Conservation (phyloP, 1,140 invertebrate genomes). For the Drosophila kikkawai region DNA sequence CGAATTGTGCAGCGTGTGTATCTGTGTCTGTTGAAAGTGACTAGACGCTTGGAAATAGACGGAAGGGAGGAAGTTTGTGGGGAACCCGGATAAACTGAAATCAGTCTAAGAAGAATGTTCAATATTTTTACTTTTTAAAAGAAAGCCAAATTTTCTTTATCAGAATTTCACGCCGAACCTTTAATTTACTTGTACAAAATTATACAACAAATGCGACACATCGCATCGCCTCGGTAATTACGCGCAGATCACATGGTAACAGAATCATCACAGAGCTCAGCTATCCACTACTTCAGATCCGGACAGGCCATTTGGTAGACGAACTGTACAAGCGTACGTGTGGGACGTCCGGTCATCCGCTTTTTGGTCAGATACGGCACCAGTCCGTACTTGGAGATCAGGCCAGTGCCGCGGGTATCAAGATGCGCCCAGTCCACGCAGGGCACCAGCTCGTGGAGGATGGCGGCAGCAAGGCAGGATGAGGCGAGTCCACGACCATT, state of each 20-base stretch:
- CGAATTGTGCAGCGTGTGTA: conserved; percentile 8
- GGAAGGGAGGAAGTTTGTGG: not conserved
- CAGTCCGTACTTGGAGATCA: conserved; percentile 85
- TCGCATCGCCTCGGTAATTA: not conserved
- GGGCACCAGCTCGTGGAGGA: conserved; percentile 86
- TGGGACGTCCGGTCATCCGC: conserved; percentile 87
- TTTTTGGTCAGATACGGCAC: conserved; percentile 87
- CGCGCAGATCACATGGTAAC: conserved; percentile 13
- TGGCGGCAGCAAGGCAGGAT: conserved; percentile 89
- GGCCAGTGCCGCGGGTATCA: conserved; percentile 89
- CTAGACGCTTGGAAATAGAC: conserved; percentile 6
- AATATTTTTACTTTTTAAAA: not conserved
- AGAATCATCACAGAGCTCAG: not conserved
- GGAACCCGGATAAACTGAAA: conserved; percentile 2
- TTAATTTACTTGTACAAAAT: conserved; percentile 30
- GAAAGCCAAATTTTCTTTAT: not conserved
- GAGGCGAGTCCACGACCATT: conserved; percentile 86
- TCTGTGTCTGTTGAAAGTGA: not conserved
- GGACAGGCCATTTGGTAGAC: conserved; percentile 86
- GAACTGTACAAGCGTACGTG: conserved; percentile 63
- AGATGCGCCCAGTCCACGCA: conserved; percentile 88
- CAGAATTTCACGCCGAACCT: not conserved
- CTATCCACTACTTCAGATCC: conserved; percentile 51
- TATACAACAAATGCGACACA: conserved; percentile 5
- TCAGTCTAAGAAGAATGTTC: not conserved